These are phyloP conservation scores for Drosophila neocordata DNA, from an alignment of 1,140 invertebrate species.

Conservation along the genomic window DNA sequence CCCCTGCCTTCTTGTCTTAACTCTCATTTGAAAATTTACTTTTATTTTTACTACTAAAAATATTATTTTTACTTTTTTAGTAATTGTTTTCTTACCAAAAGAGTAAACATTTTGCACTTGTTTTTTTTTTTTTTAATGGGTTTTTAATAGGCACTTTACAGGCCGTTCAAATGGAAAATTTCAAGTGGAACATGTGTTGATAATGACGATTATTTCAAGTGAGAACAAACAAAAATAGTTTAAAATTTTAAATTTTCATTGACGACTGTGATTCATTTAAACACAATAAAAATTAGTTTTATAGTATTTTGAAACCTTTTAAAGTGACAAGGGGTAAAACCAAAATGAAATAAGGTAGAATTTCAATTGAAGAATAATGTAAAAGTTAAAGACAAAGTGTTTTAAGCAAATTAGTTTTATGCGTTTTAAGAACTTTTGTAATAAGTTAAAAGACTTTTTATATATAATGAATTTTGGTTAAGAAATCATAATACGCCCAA, in stretches of 20 bases:
- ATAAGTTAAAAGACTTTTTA: no score
- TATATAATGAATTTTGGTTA: no score
- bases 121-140: conserved; percentile 63
- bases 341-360: no score
- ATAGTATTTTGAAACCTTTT: no score
- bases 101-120: conserved; percentile 23
- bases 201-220: not conserved
- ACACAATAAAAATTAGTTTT: not conserved
- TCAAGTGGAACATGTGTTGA: conserved; percentile 4
- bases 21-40: not conserved
- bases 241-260: conserved; percentile 23
- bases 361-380: no score
- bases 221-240: conserved; percentile 19
- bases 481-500: no score
- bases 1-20: not conserved
- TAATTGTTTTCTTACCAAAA: not conserved
- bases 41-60: not conserved
- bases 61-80: not conserved
- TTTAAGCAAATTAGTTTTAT: no score
- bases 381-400: no score
- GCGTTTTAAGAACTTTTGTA: no score
- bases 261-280: not conserved
- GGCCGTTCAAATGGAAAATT: conserved; percentile 45
- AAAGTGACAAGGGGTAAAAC: no score
- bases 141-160: conserved; percentile 54